These are phyloP conservation scores for Drosophila paranaensis DNA, from an alignment of 2,888 invertebrate genomes.

Conservation along the genomic window DNA sequence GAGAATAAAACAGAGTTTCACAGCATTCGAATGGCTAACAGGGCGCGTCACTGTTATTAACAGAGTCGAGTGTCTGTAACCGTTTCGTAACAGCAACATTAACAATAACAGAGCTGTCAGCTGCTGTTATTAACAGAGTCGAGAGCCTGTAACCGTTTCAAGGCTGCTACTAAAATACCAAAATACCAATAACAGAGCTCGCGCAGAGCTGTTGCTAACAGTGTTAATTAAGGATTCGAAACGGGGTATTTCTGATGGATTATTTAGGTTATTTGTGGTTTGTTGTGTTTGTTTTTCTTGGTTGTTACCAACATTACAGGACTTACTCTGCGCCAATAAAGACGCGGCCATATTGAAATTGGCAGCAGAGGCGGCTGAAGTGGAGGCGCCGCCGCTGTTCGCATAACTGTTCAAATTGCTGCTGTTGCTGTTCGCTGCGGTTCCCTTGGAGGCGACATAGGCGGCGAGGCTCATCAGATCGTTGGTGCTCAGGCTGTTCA, in stretches of 20 bases:
- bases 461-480: slow-evolving; percentile 82
- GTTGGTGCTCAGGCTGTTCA: slow-evolving; percentile 78
- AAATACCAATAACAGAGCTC: background rate
- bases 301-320: slow-evolving; percentile 84
- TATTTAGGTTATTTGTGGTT: background rate
- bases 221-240: background rate
- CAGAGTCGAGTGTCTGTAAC: background rate
- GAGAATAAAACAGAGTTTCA: background rate
- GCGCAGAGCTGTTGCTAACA: background rate
- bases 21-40: background rate
- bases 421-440: slow-evolving; percentile 29
- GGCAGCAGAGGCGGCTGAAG: slow-evolving; percentile 78
- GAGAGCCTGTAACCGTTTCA: background rate
- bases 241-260: background rate
- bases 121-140: slow-evolving; percentile 3
- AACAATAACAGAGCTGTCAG: background rate
- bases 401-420: slow-evolving; percentile 73
- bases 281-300: slow-evolving; percentile 51
- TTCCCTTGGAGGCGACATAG: slow-evolving; percentile 78
- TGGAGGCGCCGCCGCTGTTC: slow-evolving; percentile 82
- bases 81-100: too few relatives aligned
- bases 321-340: slow-evolving; percentile 94
- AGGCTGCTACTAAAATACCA: background rate
- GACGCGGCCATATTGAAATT: slow-evolving; percentile 88
- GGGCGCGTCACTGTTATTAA: background rate